Percentiles rank a stretch among this genome's conserved stretches.
Evolutionary conservation across 92 coral and sea anemone genomes (phyloP).

Genomic region (Phymanthus crucifer): DNA sequence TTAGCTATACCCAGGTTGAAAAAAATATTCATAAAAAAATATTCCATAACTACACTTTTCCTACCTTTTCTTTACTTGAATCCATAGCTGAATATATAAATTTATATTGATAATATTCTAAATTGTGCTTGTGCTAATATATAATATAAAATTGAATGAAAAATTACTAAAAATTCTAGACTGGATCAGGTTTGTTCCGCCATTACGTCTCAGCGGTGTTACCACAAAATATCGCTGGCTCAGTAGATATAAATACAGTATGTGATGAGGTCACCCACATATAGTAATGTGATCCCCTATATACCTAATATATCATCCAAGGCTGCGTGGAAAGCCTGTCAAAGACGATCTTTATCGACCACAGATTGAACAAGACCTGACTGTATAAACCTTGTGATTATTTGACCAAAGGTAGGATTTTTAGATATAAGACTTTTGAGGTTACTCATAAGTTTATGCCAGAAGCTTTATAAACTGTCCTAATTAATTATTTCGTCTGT

Average conservation of each 20-base stretch:
- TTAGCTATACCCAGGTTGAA: too few species aligned
- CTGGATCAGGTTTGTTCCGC: background rate
- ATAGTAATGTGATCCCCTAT: background rate
- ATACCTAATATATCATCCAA: background rate
- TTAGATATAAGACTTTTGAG: background rate
- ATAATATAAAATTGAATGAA: background rate
- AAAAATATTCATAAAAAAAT: background rate
- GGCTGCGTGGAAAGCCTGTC: background rate
- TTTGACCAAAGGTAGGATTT: background rate
- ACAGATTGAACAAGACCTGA: background rate
- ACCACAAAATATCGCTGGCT: background rate
- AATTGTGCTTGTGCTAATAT: too few species aligned
- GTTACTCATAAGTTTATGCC: background rate
- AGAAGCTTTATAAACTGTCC: background rate
- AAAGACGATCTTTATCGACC: background rate
- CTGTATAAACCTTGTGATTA: background rate
- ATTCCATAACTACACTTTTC: background rate
- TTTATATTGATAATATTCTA: background rate
- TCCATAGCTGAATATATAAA: conserved; percentile 1
- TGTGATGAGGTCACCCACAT: background rate
- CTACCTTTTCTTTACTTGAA: conserved; percentile 31
- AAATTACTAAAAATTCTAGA: background rate
- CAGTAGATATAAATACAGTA: background rate
- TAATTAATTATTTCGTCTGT: background rate
- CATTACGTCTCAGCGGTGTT: background rate